phyloP scores from a whole-genome alignment of 2,113 vertebrate species.

The Neogale vison region DNA sequence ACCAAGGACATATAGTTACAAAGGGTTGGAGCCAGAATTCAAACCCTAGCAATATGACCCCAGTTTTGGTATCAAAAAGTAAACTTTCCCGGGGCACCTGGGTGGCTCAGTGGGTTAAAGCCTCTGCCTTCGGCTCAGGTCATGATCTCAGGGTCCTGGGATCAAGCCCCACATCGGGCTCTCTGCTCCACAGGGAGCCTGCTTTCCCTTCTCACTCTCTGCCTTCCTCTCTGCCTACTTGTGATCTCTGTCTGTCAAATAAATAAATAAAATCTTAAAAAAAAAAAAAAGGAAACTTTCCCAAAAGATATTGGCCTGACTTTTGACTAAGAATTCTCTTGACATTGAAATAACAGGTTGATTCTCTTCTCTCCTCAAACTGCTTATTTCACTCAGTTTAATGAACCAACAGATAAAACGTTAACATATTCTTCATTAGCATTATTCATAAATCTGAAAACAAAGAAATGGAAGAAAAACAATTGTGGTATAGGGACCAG shows the following conservation, averaged over 20 bases:
- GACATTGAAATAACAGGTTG: neutral
- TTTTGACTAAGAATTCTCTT: neutral
- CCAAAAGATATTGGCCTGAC: neutral
- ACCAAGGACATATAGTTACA: neutral
- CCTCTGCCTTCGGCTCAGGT: too few species aligned
- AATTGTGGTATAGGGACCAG: neutral
- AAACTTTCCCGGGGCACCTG: too few species aligned
- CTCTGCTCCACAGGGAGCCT: too few species aligned
- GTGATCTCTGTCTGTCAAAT: too few species aligned
- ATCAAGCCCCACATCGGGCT: too few species aligned
- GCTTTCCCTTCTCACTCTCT: too few species aligned
- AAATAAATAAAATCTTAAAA: too few species aligned
- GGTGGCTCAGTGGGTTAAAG: too few species aligned
- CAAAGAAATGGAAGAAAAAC: neutral
- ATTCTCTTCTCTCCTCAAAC: neutral
- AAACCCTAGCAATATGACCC: neutral
- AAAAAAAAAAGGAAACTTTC: neutral
- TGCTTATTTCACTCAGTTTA: slow-evolving; percentile 15
- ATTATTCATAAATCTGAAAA: neutral
- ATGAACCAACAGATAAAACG: neutral
- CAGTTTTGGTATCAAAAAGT: neutral
- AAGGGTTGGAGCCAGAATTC: neutral
- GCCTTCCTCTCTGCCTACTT: too few species aligned
- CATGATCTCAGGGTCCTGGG: too few species aligned
- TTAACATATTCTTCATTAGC: neutral